phyloP scores from a whole-genome alignment of 2,797 vertebrate species.

The Tiaroga cobitis region DNA sequence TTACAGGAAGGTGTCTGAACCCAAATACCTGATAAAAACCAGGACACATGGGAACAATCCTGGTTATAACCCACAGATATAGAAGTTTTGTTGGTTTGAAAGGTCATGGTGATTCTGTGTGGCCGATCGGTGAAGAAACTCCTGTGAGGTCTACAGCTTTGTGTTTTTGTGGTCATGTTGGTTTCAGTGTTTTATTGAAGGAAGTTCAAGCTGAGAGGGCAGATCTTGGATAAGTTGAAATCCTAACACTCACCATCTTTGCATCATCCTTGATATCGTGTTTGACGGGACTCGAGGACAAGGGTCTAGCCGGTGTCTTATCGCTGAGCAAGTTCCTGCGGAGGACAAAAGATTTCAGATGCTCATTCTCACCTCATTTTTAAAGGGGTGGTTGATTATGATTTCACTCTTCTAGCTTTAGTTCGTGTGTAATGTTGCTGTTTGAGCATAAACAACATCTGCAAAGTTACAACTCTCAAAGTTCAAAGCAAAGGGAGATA shows the following conservation, averaged over 20 bases:
- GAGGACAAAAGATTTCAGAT: slow-evolving; percentile 26
- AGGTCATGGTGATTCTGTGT: slow-evolving; percentile 2
- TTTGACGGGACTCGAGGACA: slow-evolving; percentile 71
- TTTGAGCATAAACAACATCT: too few species aligned
- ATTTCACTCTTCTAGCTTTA: too few species aligned
- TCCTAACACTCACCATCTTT: slow-evolving; percentile 64
- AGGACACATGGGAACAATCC: background rate
- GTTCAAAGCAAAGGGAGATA: too few species aligned
- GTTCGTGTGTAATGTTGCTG: too few species aligned
- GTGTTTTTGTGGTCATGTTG: background rate
- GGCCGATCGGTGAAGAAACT: background rate
- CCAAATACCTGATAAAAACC: slow-evolving; percentile 26
- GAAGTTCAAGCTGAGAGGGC: background rate
- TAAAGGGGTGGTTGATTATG: too few species aligned
- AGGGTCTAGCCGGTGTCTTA: slow-evolving; percentile 64
- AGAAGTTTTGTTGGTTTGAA: background rate
- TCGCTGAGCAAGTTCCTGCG: slow-evolving; percentile 72
- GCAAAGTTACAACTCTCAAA: too few species aligned
- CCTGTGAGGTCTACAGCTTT: background rate
- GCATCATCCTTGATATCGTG: slow-evolving; percentile 67
- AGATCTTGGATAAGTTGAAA: background rate
- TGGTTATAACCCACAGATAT: slow-evolving; percentile 2
- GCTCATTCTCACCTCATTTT: background rate
- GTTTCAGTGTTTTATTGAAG: background rate
- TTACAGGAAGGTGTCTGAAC: slow-evolving; percentile 26